phyloP scores from a whole-genome alignment of 2,113 vertebrate species.

The Arizona elegans region DNA sequence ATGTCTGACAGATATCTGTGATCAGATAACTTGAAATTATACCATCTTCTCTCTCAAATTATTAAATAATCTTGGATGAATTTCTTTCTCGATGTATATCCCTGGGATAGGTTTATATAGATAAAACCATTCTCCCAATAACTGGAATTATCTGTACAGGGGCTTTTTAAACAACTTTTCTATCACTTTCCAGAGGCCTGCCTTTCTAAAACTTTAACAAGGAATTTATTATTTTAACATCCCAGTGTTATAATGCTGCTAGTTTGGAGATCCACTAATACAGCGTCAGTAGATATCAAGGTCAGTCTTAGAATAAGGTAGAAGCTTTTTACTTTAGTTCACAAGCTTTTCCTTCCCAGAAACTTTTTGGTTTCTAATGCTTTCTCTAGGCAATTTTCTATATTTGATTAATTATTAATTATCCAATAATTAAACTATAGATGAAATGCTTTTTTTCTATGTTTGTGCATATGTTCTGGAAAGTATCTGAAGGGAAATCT shows the following conservation, averaged over 20 bases:
- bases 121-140: background rate
- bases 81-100: background rate
- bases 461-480: background rate
- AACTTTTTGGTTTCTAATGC: background rate
- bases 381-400: background rate
- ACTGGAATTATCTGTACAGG: background rate
- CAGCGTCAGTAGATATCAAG: background rate
- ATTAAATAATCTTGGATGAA: background rate
- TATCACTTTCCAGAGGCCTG: background rate
- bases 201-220: background rate
- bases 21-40: background rate
- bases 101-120: background rate
- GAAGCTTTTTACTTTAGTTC: background rate
- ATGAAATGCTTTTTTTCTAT: background rate
- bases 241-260: background rate
- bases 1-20: background rate
- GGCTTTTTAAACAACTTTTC: background rate
- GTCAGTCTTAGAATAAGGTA: background rate
- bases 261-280: background rate
- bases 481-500: background rate
- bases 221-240: background rate
- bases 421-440: background rate
- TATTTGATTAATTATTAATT: background rate
- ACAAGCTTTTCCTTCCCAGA: background rate
- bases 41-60: background rate